phyloP scores from a whole-genome alignment of 92 coral and sea anemone species.

The Micromussa lordhowensis region DNA sequence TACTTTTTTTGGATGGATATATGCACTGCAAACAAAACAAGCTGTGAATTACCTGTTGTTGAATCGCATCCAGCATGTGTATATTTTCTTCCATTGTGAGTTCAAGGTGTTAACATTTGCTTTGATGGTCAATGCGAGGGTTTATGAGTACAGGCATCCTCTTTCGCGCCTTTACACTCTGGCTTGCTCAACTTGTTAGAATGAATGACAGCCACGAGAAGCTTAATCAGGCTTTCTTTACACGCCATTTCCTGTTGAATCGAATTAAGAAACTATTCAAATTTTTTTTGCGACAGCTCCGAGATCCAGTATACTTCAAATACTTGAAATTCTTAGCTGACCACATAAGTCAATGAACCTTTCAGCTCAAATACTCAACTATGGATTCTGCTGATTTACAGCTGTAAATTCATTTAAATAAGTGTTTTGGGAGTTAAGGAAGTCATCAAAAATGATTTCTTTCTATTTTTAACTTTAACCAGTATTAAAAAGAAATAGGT shows the following conservation, averaged over 20 bases:
- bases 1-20: too few species aligned
- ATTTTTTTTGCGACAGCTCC: not conserved
- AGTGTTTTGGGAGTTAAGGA: not conserved
- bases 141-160: not conserved
- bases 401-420: not conserved
- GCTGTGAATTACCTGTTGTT: not conserved
- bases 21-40: not conserved
- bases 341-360: not conserved
- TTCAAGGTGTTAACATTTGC: not conserved
- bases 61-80: not conserved
- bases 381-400: not conserved
- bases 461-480: too few species aligned
- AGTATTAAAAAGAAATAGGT: too few species aligned
- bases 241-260: not conserved
- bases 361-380: not conserved
- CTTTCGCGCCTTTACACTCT: not conserved
- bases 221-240: not conserved
- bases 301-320: not conserved
- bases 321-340: not conserved
- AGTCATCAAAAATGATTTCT: too few species aligned
- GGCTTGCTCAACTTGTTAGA: not conserved
- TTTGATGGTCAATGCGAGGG: not conserved
- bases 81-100: not conserved
- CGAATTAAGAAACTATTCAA: not conserved
- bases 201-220: not conserved